Percentiles rank a stretch among this genome's conserved stretches.
phyloP scores from a whole-genome alignment of 2,113 vertebrate species.

The Gavia stellata region DNA sequence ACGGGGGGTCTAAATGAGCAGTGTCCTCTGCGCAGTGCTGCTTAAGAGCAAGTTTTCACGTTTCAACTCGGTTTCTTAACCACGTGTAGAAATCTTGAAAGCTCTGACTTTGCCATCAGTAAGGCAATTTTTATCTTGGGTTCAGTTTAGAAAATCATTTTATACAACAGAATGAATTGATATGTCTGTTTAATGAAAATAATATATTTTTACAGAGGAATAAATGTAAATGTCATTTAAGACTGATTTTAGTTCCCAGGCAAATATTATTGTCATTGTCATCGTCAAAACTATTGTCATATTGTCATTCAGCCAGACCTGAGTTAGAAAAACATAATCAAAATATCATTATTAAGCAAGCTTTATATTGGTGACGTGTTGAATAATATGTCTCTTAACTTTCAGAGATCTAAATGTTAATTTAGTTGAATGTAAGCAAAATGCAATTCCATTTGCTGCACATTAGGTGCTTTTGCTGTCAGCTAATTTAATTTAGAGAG shows the following conservation, averaged over 20 bases:
- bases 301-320: not conserved
- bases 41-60: not conserved
- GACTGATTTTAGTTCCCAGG: not conserved
- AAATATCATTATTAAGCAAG: not conserved
- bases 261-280: not conserved
- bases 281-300: not conserved
- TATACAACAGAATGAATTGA: not conserved
- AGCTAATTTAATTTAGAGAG: not conserved
- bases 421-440: not conserved
- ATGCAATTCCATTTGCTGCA: not conserved
- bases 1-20: not conserved
- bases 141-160: not conserved
- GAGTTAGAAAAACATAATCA: not conserved
- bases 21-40: not conserved
- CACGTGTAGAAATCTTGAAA: not conserved
- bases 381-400: not conserved
- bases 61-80: not conserved
- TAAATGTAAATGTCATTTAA: not conserved
- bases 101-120: not conserved
- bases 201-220: not conserved
- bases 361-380: not conserved
- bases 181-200: not conserved
- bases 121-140: not conserved
- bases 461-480: not conserved
- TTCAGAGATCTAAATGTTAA: not conserved